A percentile compares a stretch with the other conserved stretches of the same genome.
phyloP scores from a whole-genome alignment of 2,113 vertebrate species.

The Sigmodon hispidus region DNA sequence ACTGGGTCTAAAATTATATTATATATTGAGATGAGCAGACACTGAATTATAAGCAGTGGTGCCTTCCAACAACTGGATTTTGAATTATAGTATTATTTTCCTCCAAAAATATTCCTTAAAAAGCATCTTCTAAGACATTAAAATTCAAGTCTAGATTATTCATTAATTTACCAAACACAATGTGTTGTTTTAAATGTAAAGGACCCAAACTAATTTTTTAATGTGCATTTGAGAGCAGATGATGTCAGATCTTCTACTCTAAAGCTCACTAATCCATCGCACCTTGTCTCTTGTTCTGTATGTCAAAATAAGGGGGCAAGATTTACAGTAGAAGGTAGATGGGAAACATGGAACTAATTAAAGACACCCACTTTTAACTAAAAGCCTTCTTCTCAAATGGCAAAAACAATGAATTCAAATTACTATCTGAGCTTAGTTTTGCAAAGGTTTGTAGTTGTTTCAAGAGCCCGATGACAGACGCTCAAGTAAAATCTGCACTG shows the following conservation, averaged over 20 bases:
- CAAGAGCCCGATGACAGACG: constrained; percentile 9
- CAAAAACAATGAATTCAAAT: constrained; percentile 69
- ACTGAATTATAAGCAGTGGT: constrained; percentile 15
- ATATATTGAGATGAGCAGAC: neutral
- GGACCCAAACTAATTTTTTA: constrained; percentile 27
- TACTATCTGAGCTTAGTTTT: constrained; percentile 57
- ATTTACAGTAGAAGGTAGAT: constrained; percentile 57
- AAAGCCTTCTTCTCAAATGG: constrained; percentile 43
- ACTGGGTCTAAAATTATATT: neutral
- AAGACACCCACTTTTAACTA: constrained; percentile 54
- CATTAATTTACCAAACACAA: neutral
- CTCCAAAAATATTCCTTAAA: neutral
- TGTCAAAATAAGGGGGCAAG: constrained; percentile 39
- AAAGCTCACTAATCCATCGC: neutral
- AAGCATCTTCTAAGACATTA: constrained; percentile 20
- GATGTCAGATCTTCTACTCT: neutral
- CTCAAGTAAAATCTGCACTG: neutral
- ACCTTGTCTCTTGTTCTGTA: constrained; percentile 17
- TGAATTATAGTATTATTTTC: constrained; percentile 31
- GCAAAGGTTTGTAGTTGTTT: constrained; percentile 48
- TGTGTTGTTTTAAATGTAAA: constrained; percentile 6
- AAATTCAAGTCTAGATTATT: constrained; percentile 45
- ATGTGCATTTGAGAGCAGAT: constrained; percentile 21
- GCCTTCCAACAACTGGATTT: neutral
- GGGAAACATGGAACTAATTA: constrained; percentile 60